phyloP scores from a whole-genome alignment of 2,888 invertebrate species.

The Scotopteryx bipunctaria region DNA sequence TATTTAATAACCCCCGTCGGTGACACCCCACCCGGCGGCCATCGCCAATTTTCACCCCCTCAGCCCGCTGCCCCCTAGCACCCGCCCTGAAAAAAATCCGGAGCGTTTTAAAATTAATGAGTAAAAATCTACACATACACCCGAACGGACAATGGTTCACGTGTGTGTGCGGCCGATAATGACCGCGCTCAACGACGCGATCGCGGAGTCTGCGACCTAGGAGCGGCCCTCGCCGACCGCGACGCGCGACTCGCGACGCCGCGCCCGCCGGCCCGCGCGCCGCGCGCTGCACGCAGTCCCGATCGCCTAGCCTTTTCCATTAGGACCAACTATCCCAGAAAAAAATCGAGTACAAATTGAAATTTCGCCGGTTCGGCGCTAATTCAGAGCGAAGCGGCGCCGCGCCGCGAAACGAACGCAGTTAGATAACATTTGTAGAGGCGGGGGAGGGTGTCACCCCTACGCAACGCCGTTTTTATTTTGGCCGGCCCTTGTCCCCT shows the following conservation, averaged over 20 bases:
- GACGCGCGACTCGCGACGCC: conserved; percentile 13
- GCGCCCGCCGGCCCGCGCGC: conserved; percentile 21
- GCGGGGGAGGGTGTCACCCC: conserved; percentile 77
- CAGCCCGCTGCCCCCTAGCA: conserved; percentile 69
- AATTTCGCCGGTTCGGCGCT: conserved; percentile 76
- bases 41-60: conserved; percentile 80
- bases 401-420: conserved; percentile 76
- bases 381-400: conserved; percentile 72
- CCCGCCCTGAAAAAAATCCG: conserved; percentile 84
- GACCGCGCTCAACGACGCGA: conserved; percentile 62
- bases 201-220: conserved; percentile 35
- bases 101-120: conserved; percentile 85
- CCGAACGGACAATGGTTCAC: conserved; percentile 63
- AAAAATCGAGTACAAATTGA: conserved; percentile 78
- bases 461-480: conserved; percentile 83
- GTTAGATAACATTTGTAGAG: conserved; percentile 83
- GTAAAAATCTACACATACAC: conserved; percentile 84
- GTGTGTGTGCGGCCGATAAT: conserved; percentile 74
- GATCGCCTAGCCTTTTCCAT: conserved; percentile 66
- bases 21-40: conserved; percentile 83
- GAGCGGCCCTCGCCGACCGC: conserved; percentile 32
- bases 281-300: conserved; percentile 48
- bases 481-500: conserved; percentile 81
- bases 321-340: conserved; percentile 72
- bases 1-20: conserved; percentile 84